Base-by-base conservation (phyloP, 2,113 vertebrate species). In the Ovibos moschatus region DNA sequence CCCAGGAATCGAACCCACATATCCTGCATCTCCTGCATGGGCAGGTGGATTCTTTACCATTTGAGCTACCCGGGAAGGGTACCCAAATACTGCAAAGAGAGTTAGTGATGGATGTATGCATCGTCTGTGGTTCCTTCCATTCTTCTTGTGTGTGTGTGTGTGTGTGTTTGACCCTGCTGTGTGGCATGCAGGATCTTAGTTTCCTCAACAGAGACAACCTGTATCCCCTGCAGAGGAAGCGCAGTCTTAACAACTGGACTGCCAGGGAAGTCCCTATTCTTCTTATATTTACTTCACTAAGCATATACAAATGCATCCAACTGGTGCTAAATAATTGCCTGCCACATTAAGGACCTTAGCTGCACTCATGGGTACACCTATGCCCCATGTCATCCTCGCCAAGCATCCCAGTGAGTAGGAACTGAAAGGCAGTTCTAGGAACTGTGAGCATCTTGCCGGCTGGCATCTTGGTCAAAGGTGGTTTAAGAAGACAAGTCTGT, bases 31-130 rank as follows among this genome's bases (percentile, higher is more conserved):
- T 25, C 71, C 71, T 43, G 71, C 36, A 43, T 76, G 36, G 36
- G 23, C 36, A 76, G 40, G 36, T 76, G 71, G 71, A 76, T 43
- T 76, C 36, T 43, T 13, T 43, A 76, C 36, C 12, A 7, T 14
- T 76, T 76, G 71, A 76, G 36, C 71, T 43, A 76, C 36, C 5
- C 0, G 1, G 12, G 71, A 43, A 43, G 11, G 5, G 14, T 62
- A 3, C 0, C 19, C 3, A 1, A 6, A 12, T 1, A 6, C 19
- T 60, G 0, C 1, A 0, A 1, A n/a, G 0, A 7, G 43, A 45
- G n/a, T 30, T 4, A 13, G 50, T 5, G 62, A 28, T 14, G 15
- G n/a, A 27, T 0, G 28, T 1, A 21, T 4, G 11, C 15, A 4
- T 21, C 1, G 3, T 67, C 58, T 19, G 14, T 25, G 51, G 17